Evolutionary conservation across 2,888 invertebrate species (phyloP), one percentile per base, ranked within the genome.

Genomic region (Mamestra brassicae): DNA sequence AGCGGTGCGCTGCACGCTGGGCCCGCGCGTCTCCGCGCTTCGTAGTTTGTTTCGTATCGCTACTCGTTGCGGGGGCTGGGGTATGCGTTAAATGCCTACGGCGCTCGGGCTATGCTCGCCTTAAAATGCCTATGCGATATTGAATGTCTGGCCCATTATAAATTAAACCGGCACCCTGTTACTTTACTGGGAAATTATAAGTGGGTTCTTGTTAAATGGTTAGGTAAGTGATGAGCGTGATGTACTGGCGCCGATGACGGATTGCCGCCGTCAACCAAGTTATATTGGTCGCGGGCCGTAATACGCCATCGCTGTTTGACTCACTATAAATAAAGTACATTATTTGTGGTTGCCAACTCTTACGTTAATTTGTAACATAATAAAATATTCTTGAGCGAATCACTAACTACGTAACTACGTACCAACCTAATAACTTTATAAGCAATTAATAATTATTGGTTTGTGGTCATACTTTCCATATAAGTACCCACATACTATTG

Each of bases 201-300:
- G 69, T 76, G 75, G 76, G 78, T 72, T 86, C 84, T 75, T 36
- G 71, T 64, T 86, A 86, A 84, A 77, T 78, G 78, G 76, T 77
- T 71, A 57, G 74, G 73, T 75, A 67, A 74, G 61, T 62, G 85
- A 83, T 84, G 86, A 88, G 83, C 76, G 86, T 78, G 73, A 15
- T 8, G 34, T 71, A 8, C 66, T 68, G 80, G 74, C 78, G 84
- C 75, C 82, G 74, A 75, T 84, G 83, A 83, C 76, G 62, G 76
- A 80, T 83, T 76, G 54, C 38, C 63, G 74, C 73, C 61, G 77
- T 77, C 79, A 76, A 74, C 74, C 67, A 65, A 67, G 62, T 60
- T 75, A 68, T 57, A 74, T 70, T 72, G 52, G 50, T 71, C 72
- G 34, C n/a, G 42, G 60, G 34, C 64, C 36, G 13, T 47, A 13